Evolutionary conservation across 2,113 vertebrate species (phyloP).

Genomic region (Cinclus cinclus): DNA sequence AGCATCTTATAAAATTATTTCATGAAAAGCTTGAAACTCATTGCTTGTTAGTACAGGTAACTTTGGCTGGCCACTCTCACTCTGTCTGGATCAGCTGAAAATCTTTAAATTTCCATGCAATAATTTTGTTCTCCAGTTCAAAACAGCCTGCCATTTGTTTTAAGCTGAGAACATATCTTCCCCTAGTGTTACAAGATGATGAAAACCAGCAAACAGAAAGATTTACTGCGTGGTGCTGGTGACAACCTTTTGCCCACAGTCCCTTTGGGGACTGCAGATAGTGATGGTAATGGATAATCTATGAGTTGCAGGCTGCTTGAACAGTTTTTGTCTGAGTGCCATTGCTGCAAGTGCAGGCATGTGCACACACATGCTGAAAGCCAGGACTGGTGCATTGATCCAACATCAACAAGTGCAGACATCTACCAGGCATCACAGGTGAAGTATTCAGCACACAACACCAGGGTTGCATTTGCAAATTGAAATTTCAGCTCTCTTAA

Average conservation of each 20-base stretch:
- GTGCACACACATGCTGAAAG: not conserved
- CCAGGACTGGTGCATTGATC: not conserved
- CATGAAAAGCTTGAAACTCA: not conserved
- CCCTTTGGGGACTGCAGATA: not conserved
- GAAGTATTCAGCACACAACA: not conserved
- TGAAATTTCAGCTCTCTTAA: not conserved
- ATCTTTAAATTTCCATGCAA: not conserved
- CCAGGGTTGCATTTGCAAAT: not conserved
- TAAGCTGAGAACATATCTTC: not conserved
- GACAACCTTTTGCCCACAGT: not conserved
- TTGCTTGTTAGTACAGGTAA: not conserved
- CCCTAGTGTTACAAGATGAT: not conserved
- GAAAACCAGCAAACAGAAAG: not conserved
- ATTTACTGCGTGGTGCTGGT: not conserved
- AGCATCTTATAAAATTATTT: not conserved
- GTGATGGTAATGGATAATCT: not conserved
- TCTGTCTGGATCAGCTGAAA: not conserved
- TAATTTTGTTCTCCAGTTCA: not conserved
- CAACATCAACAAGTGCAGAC: not conserved
- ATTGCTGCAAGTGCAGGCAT: accelerated
- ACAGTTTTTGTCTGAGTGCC: not conserved
- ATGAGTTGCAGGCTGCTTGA: not conserved
- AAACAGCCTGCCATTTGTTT: not conserved
- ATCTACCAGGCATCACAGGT: not conserved
- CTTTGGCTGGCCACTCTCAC: not conserved